Base-by-base conservation (phyloP, 2,888 invertebrate species). In the Gari tellinella region DNA sequence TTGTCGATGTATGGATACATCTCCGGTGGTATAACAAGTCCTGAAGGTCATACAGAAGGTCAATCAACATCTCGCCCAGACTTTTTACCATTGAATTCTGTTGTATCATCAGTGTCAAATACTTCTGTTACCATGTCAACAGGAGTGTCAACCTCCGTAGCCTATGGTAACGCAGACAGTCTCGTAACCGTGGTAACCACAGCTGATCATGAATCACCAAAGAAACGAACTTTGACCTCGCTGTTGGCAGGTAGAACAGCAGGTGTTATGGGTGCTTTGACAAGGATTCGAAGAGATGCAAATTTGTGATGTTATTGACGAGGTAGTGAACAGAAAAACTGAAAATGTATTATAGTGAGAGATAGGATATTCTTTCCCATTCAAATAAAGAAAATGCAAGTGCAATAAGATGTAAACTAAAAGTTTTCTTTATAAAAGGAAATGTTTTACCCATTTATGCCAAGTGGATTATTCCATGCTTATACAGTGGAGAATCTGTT, bases 221-320 rank as follows among this genome's bases (percentile, higher is more conserved):
- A 21, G 26, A 40, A 40, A 7, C 49, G 41, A 25, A 38, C 61
- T 17, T 62, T 80, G 5, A 31, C 63, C 1, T 72, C 75, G 3
- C 40, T 81, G 45, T 63, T 80, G 37, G 62, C 75, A 15, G 63
- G 63, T 21, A 77, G 75, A 23, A 68, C 76, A 38, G 65, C 82
- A 1, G 85, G 86, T 7, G 86, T 89, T 14, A 66, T 88, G 5
- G 86, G 88, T 19, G 86, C 87, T 10, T 72, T 89, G 31, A 81
- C 88, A 10, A 80, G 82, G 46, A 83, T 86, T 31, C 77, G 84
- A 10, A 72, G 82, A 51, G 86, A 81, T 64, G 86, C 86, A 25
- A 81, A 85, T 19, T 75, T 88, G 58, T 87, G 64, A 81, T 31
- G 31, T 7, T 31, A 7, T 31, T 31, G 31, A 31, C 31, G 10